Conservation (phyloP, 2,888 invertebrate genomes). For the Nebria brevicollis region DNA sequence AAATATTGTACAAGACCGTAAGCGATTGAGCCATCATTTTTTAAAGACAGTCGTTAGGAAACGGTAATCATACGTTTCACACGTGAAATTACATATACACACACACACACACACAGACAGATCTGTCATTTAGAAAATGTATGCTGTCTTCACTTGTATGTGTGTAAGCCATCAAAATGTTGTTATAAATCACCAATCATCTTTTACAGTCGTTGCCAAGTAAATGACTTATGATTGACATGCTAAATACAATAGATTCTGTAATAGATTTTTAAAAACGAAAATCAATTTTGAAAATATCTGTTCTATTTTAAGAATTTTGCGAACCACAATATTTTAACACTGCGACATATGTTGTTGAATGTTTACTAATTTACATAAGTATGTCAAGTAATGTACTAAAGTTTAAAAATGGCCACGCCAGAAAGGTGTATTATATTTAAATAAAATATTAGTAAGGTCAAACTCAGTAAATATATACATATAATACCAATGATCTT, state of each 20-base stretch:
- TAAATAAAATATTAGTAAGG: neutral
- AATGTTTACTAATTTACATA: constrained; percentile 32
- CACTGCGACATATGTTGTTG: neutral
- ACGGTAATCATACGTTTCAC: constrained; percentile 58
- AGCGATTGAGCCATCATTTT: constrained; percentile 8
- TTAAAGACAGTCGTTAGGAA: constrained; percentile 13
- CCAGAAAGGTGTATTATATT: constrained; percentile 7
- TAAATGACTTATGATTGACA: constrained; percentile 27
- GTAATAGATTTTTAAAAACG: too few relatives aligned
- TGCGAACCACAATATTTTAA: neutral
- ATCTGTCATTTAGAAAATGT: constrained; percentile 60
- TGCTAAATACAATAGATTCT: neutral
- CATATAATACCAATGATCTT: neutral
- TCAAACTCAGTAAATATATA: neutral
- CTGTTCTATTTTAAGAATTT: too few relatives aligned
- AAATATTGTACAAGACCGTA: neutral
- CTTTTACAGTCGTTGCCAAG: neutral
- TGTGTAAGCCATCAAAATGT: constrained; percentile 9
- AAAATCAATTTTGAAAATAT: too few relatives aligned
- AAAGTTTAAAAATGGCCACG: constrained; percentile 25
- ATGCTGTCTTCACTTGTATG: constrained; percentile 32
- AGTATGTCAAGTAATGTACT: constrained; percentile 40
- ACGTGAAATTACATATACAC: constrained; percentile 58
- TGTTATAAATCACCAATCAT: constrained; percentile 24
- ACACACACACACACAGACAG: constrained; percentile 49